Percentiles rank a stretch among this genome's conserved stretches.
Conservation (phyloP, 2,888 invertebrate species). For the Lepidocyrtoides sp. region DNA sequence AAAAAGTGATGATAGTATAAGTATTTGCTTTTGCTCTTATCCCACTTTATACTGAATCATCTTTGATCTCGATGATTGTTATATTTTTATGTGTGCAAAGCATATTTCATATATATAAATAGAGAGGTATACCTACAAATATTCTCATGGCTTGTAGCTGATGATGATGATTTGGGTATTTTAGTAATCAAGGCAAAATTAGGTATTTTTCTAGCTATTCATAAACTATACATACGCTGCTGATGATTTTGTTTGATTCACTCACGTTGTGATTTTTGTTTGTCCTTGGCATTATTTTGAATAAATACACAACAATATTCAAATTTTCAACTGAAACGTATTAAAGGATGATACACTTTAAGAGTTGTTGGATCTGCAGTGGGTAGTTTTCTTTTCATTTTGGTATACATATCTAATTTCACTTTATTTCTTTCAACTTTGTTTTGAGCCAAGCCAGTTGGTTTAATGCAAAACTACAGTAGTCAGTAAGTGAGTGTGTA, state of each 20-base stretch:
- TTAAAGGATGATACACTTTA: neutral
- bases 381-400: constrained; percentile 40
- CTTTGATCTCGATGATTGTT: constrained; percentile 39
- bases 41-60: neutral
- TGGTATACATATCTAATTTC: constrained; percentile 13
- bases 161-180: neutral
- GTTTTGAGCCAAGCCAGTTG: neutral
- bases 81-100: constrained; percentile 4
- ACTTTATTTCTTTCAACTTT: constrained; percentile 10
- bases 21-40: neutral
- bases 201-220: too few species aligned
- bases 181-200: constrained; percentile 17
- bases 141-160: too few species aligned
- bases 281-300: constrained; percentile 57
- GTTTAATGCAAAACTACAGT: neutral
- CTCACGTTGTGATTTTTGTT: constrained; percentile 6
- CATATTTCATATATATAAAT: too few species aligned
- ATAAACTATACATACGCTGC: neutral
- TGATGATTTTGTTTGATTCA: neutral
- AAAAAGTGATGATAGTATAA: neutral
- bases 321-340: neutral
- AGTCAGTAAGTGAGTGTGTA: too few species aligned
- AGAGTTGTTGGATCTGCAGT: neutral
- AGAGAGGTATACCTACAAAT: too few species aligned
- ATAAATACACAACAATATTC: constrained; percentile 15